These are phyloP conservation scores for Mythimna vitellina DNA, from an alignment of 2,888 invertebrate species.

Conservation along the genomic window DNA sequence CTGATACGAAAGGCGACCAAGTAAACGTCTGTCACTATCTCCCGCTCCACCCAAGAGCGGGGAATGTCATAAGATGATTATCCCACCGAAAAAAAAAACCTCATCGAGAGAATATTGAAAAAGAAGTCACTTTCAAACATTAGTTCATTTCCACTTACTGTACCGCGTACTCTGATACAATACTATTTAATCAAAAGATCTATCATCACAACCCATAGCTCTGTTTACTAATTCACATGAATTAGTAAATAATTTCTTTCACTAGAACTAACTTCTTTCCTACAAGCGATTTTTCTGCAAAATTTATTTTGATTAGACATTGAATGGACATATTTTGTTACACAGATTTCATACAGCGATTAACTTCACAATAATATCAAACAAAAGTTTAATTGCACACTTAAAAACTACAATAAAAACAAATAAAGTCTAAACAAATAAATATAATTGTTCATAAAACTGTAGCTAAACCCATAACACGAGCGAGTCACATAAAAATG, in stretches of 20 bases:
- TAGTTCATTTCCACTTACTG: not conserved
- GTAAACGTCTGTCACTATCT: no score
- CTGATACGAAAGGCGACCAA: no score
- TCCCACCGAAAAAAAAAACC: no score
- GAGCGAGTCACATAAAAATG: slow-evolving; percentile 33
- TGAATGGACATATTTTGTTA: not conserved
- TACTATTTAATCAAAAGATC: not conserved
- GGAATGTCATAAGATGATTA: no score
- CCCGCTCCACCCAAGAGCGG: no score
- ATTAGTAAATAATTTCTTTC: not conserved
- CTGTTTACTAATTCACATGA: no score
- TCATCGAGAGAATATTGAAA: not conserved
- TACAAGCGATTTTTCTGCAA: not conserved
- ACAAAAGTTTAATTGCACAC: not conserved
- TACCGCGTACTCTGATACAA: no score
- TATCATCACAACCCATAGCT: not conserved
- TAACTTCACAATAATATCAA: not conserved
- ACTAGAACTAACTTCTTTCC: not conserved
- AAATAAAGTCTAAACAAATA: slow-evolving; percentile 14
- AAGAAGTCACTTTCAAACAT: not conserved
- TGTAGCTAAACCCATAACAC: slow-evolving; percentile 3
- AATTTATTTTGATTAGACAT: not conserved
- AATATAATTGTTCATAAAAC: slow-evolving; percentile 26
- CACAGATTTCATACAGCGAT: not conserved
- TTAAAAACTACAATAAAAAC: not conserved